These are phyloP conservation scores for Menidia menidia DNA, from an alignment of 2,797 vertebrate species.

Conservation along the genomic window DNA sequence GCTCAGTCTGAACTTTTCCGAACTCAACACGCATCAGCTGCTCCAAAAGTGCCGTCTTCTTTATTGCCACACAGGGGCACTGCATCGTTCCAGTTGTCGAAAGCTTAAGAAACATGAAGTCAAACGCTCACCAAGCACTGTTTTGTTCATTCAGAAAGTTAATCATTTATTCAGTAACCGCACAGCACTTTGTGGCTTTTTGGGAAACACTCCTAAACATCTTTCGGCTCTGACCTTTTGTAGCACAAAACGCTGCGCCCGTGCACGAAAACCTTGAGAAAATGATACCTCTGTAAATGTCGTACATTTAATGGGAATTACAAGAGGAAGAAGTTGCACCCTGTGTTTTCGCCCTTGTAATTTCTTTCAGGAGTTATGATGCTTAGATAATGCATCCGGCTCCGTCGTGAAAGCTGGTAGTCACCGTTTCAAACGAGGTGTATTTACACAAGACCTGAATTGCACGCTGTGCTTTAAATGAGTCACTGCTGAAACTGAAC, in stretches of 20 bases:
- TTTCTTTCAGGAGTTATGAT: constrained; percentile 53
- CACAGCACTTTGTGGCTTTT: too few species aligned
- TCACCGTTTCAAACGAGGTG: constrained; percentile 57
- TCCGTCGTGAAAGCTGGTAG: constrained; percentile 48
- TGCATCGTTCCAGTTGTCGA: background rate
- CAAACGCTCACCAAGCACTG: too few species aligned
- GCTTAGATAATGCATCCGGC: constrained; percentile 54
- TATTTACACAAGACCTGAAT: constrained; percentile 63
- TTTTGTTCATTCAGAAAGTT: constrained; percentile 38
- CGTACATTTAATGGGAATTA: constrained; percentile 59
- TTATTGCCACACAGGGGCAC: constrained; percentile 28
- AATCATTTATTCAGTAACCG: background rate
- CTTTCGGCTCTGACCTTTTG: too few species aligned
- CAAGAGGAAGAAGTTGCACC: constrained; percentile 27
- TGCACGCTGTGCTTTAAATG: constrained; percentile 61
- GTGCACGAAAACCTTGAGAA: constrained; percentile 8
- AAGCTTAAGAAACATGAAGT: too few species aligned
- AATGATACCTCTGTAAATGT: constrained; percentile 45
- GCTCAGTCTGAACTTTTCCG: background rate
- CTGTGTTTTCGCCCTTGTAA: constrained; percentile 54
- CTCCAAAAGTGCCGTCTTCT: constrained; percentile 5
- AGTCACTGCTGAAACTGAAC: constrained; percentile 66
- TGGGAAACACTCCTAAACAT: too few species aligned
- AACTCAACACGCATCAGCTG: too few species aligned
- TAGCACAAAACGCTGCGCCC: too few species aligned